phyloP scores from a whole-genome alignment of 2,888 invertebrate species.

The Prosopocoilus inquinatus region DNA sequence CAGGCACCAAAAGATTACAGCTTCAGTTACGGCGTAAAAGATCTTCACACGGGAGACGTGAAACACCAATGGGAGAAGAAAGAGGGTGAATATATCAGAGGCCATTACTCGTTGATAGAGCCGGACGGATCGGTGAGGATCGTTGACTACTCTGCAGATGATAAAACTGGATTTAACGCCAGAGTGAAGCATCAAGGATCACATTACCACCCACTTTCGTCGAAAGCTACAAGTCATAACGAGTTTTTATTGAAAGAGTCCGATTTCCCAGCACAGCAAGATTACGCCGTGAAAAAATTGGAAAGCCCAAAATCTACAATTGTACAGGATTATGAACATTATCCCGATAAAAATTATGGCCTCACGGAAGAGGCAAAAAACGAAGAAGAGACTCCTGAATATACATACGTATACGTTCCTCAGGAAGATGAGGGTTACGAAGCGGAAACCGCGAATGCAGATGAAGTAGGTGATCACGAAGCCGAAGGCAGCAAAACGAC shows the following conservation, averaged over 20 bases:
- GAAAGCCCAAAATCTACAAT: not conserved
- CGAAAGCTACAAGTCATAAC: slow-evolving; percentile 16
- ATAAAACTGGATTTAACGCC: slow-evolving; percentile 58
- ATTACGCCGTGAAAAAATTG: slow-evolving; percentile 5
- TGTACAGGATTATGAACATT: not conserved
- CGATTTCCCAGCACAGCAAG: not conserved
- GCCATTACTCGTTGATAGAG: slow-evolving; percentile 67
- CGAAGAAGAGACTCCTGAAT: slow-evolving; percentile 6
- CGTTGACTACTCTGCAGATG: slow-evolving; percentile 62
- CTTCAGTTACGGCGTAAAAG: slow-evolving; percentile 63
- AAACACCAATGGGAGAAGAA: slow-evolving; percentile 64
- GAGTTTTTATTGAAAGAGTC: slow-evolving; percentile 10
- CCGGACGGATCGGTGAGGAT: slow-evolving; percentile 63
- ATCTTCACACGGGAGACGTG: slow-evolving; percentile 59
- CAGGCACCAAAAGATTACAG: slow-evolving; percentile 60
- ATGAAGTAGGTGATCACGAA: slow-evolving; percentile 7
- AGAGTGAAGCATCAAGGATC: slow-evolving; percentile 57
- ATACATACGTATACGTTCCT: slow-evolving; percentile 15
- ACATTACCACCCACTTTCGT: slow-evolving; percentile 42
- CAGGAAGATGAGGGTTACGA: slow-evolving; percentile 11
- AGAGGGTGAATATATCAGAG: slow-evolving; percentile 61
- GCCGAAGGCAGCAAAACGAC: slow-evolving; percentile 10
- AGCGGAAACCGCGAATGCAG: not conserved
- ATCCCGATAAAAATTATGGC: not conserved
- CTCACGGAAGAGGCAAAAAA: not conserved